Evolutionary conservation across 2,113 vertebrate genomes (phyloP), one percentile per base, ranked within the genome.

Genomic region (Alethe castanea): DNA sequence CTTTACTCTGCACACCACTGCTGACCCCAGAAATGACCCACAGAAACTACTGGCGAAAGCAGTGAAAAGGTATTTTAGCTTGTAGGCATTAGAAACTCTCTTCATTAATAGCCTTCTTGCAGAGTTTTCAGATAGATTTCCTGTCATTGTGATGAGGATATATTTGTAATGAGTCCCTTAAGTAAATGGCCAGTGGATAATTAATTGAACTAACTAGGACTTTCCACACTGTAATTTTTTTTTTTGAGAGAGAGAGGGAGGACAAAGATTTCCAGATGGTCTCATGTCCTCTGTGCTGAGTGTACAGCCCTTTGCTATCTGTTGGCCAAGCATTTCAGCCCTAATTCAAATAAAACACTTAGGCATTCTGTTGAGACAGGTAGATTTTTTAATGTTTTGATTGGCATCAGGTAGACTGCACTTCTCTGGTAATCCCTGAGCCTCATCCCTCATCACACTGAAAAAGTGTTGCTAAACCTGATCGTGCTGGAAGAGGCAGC

Each of bases 121-220:
- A 94, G 95, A 97, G 94, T 97, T 97, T 96, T 97, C 95, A 95
- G 76, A 98, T 97, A 95, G 96, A 97, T 97, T 98, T 97, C 97
- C 97, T 98, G 97, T 98, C 96, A 96, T 95, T 97, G 96, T 94
- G 86, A 97, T 96, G 97, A 97, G 97, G 95, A 97, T 96, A 88
- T 96, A 97, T 97, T 97, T 97, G 97, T 97, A 97, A 97, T 19
- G 14, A 94, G 85, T 96, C 95, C 94, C 95, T 96, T 95, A 97
- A 98, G 94, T 97, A 98, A 98, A 97, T 97, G 97, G 94, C 90
- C 93, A 94, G 91, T 97, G 92, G 96, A 90, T 96, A 98, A 98
- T 97, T 98, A 97, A 96, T 97, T 88, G 92, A 97, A 95, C 88
- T 95, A 91, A 97, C 93, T 90, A 88, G 67, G 96, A 97, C 88